Conservation (phyloP, 2,888 invertebrate genomes). For the Pterobdella sp. region DNA sequence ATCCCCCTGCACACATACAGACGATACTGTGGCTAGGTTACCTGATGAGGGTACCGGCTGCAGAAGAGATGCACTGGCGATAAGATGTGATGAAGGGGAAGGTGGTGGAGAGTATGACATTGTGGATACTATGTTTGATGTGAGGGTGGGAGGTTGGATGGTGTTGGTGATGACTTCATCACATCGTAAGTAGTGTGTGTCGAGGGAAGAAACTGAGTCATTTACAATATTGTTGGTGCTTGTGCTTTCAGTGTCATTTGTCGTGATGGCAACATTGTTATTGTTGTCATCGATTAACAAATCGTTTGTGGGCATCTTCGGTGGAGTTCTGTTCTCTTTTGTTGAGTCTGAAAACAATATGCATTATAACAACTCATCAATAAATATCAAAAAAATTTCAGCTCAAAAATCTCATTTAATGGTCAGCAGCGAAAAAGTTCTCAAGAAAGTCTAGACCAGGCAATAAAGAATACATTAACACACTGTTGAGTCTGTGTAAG, state of each 20-base stretch:
- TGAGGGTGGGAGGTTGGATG: neutral
- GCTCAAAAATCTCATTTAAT: too few relatives aligned
- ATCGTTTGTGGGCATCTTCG: neutral
- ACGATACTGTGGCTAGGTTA: neutral
- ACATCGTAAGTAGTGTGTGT: conserved; percentile 7
- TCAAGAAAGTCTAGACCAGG: too few relatives aligned
- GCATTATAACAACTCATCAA: too few relatives aligned
- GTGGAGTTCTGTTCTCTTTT: conserved; percentile 46
- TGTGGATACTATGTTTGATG: neutral
- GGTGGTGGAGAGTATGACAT: neutral
- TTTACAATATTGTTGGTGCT: conserved; percentile 15
- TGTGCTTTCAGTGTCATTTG: neutral
- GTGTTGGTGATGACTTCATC: conserved; percentile 22
- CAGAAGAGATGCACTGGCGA: conserved; percentile 22
- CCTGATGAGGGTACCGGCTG: conserved; percentile 18
- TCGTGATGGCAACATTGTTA: conserved; percentile 32
- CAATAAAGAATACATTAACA: too few relatives aligned
- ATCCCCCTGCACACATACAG: conserved; percentile 32
- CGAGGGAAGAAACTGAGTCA: conserved; percentile 21
- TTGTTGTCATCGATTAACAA: conserved; percentile 10
- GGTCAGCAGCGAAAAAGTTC: too few relatives aligned
- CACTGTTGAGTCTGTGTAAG: too few relatives aligned
- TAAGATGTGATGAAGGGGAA: conserved; percentile 8
- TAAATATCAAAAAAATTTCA: too few relatives aligned
- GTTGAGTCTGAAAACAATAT: conserved; percentile 36